Evolutionary conservation across 2,797 vertebrate species (phyloP).

Genomic region (Nyctalus aviator): DNA sequence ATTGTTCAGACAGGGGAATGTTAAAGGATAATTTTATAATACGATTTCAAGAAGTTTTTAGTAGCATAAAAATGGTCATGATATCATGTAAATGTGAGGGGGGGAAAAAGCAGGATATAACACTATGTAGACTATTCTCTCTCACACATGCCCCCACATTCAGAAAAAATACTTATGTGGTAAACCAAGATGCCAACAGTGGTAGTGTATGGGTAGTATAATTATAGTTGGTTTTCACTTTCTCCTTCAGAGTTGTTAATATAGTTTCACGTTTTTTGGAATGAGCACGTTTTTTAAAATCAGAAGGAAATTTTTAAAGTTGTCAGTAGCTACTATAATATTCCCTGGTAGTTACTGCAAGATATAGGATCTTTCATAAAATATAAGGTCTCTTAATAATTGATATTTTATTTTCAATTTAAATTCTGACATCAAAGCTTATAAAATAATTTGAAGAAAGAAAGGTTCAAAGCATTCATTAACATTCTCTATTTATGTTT

Average conservation of each 20-base stretch:
- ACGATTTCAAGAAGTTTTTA: background rate
- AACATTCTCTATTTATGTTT: background rate
- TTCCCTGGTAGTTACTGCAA: background rate
- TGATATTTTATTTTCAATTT: constrained; percentile 26
- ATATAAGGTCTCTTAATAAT: constrained; percentile 26
- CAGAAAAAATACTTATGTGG: background rate
- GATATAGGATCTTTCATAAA: background rate
- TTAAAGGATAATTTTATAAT: background rate
- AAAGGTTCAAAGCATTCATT: constrained; percentile 14
- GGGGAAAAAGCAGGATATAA: background rate
- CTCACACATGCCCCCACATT: background rate
- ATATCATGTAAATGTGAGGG: background rate
- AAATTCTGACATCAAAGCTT: constrained; percentile 40
- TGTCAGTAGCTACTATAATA: background rate
- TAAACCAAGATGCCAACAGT: background rate
- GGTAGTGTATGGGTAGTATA: no score
- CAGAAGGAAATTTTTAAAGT: constrained; percentile 21
- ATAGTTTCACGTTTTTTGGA: constrained; percentile 21
- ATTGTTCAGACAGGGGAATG: background rate
- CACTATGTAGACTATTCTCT: background rate
- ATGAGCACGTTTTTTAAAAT: background rate
- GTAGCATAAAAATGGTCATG: background rate
- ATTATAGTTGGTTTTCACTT: background rate
- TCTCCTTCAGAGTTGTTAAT: background rate
- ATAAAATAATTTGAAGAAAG: constrained; percentile 38